Evolutionary conservation across 2,113 vertebrate species (phyloP), one percentile per base, ranked within the genome.

Genomic region (Hippocampus zosterae): DNA sequence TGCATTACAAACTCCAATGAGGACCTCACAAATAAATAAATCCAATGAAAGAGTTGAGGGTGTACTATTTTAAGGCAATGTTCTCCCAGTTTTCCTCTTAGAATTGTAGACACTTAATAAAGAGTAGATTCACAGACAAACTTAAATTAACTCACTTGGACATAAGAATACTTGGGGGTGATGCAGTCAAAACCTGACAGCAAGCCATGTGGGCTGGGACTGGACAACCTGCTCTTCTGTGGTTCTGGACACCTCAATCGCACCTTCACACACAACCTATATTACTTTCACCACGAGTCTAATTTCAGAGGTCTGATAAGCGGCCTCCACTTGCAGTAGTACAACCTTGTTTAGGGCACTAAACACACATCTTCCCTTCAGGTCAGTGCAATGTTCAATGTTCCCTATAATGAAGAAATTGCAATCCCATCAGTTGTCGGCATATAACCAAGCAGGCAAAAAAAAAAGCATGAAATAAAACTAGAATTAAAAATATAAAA

Each of bases 21-120:
- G 68, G 55, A 87, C 40, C 73, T 60, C 87, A 89, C 70, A 91
- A 92, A 92, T 92, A 92, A 92, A 91, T 91, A 92, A 71, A 82
- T 75, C 70, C 71, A 75, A 66, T 21, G 70, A 83, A 70, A 68
- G 77, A 82, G 63, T 80, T 10, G 52, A 71, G 77, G 81, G 80
- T 67, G 75, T 82, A 82, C 75, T 82, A 82, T 81, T 85, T 92
- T 92, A 93, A 92, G 92, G 92, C 92, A 92, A 91, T 90, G 90
- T 78, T 76, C 83, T 86, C 78, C 83, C 80, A 76, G 63, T 89
- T 77, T 77, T 60, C 61, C 75, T 79, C 70, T 72, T 69, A 69
- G 46, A 73, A 77, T 77, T 87, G 81, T 79, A 67, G 84, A 89
- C 76, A 78, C 76, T 70, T 52, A 69, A 79, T 12, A 41, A 41